Base-by-base conservation (phyloP, 2,797 vertebrate genomes). In the Chaetophractus vellerosus region DNA sequence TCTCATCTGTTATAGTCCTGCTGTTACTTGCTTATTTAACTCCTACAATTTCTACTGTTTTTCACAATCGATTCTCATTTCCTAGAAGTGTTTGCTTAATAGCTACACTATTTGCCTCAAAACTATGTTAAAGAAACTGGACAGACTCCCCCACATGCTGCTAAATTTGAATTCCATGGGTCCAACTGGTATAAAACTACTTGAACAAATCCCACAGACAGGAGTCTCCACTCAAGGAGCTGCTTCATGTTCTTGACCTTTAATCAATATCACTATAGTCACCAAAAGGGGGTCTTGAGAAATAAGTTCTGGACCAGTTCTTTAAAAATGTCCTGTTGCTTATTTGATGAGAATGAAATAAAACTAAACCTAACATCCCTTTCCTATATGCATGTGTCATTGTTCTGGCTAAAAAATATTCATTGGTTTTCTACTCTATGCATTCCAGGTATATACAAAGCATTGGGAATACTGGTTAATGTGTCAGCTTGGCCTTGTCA, bases 21-120 rank as follows among this genome's bases (percentile, higher is more conserved):
- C 87, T 95, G 79, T 66, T 96, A 19, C 55, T 57, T 68, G 57
- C 6, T 36, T 74, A 86, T 83, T 93, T 76, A 81, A 93, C 78
- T 68, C 6, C 31, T 80, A 7, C 48, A 91, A 72, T 84, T 83
- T 89, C 18, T 36, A 72, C 59, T 76, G 16, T 66, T 95, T 93
- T 92, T 63, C 28, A 81, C 48, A 91, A 57, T 72, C 71, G 82
- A 9, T 82, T 93, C 18, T 94, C 28, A 63, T 88, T 80, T 85
- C n/a, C 31, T 84, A 74, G 55, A 89, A 85, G 18, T 38, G 24
- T 24, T 92, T 78, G 10, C 45, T 85, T 45, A 78, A 57, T 68
- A 93, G 41, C 76, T 72, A 68, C 64, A 64, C 50, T 66, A 5
- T 83, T 41, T 83, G 7, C 33, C 84, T 78, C 0, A 6, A 93